Conservation (phyloP, 1,140 invertebrate species). For the Radopholus similis region DNA sequence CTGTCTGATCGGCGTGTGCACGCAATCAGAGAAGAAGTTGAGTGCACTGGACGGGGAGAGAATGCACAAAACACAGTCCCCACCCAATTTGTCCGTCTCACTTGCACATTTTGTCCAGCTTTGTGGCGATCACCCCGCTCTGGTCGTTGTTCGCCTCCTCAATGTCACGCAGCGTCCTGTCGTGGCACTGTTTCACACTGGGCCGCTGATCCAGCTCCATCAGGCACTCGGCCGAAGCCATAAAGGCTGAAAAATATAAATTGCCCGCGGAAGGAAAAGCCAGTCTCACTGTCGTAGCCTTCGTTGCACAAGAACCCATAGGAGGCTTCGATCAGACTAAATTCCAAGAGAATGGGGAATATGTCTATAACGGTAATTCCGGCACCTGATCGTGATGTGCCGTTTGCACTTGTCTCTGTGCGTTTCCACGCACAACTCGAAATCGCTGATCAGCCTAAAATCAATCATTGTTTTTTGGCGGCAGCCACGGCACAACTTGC, state of each 20-base stretch:
- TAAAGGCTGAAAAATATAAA: conserved; percentile 48
- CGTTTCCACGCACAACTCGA: conserved; percentile 51
- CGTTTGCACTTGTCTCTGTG: conserved; percentile 42
- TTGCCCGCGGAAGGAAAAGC: no score
- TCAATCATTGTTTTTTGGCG: conserved; percentile 28
- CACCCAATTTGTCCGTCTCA: not conserved
- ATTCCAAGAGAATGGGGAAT: no score
- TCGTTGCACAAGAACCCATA: conserved; percentile 60
- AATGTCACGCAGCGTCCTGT: conserved; percentile 54
- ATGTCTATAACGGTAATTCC: no score
- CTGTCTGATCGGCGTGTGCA: conserved; percentile 47
- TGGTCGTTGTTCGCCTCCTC: conserved; percentile 52
- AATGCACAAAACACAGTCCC: conserved; percentile 1
- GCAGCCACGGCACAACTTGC: conserved; percentile 46
- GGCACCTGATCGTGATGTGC: conserved; percentile 60
- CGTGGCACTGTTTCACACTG: conserved; percentile 55
- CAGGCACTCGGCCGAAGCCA: conserved; percentile 55
- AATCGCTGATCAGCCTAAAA: conserved; percentile 54
- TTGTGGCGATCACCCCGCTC: conserved; percentile 42
- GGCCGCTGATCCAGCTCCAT: conserved; percentile 57
- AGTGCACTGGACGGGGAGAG: conserved; percentile 47
- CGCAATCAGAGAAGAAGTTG: conserved; percentile 57
- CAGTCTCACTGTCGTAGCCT: conserved; percentile 51
- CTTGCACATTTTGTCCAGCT: conserved; percentile 43
- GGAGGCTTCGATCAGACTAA: conserved; percentile 54